phyloP scores from a whole-genome alignment of 2,113 vertebrate genomes.

The Bujurquina vittata region DNA sequence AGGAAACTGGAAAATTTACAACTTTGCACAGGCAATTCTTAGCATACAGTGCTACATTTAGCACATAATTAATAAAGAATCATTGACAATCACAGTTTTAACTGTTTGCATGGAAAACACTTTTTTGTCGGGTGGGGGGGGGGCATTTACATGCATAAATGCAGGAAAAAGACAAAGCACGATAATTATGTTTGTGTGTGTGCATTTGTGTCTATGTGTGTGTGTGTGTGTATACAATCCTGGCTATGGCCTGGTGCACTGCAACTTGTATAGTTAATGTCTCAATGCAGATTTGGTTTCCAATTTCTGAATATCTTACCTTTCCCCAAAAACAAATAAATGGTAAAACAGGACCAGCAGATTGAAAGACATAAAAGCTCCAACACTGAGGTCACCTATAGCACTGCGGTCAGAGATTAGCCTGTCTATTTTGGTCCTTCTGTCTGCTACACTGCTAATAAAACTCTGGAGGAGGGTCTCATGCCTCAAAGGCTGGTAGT shows the following conservation, averaged over 20 bases:
- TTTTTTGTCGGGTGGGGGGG: not conserved
- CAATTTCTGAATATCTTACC: not conserved
- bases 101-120: not conserved
- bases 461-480: constrained; percentile 21
- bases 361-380: not conserved
- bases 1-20: not conserved
- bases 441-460: constrained; percentile 15
- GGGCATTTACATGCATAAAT: not conserved
- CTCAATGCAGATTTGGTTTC: not conserved
- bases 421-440: constrained; percentile 49
- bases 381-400: constrained; percentile 34
- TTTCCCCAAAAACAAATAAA: not conserved
- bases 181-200: not conserved
- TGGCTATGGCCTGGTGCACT: not conserved
- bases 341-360: not conserved
- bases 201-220: fast-evolving
- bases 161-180: not conserved
- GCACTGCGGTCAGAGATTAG: constrained; percentile 30
- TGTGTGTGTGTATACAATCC: not conserved
- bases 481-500: not conserved
- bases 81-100: not conserved
- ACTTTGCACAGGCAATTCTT: not conserved
- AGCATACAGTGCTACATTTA: not conserved
- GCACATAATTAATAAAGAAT: not conserved
- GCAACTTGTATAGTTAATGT: not conserved